Conservation (phyloP, 2,888 invertebrate species). For the Phyllotreta striolata region DNA sequence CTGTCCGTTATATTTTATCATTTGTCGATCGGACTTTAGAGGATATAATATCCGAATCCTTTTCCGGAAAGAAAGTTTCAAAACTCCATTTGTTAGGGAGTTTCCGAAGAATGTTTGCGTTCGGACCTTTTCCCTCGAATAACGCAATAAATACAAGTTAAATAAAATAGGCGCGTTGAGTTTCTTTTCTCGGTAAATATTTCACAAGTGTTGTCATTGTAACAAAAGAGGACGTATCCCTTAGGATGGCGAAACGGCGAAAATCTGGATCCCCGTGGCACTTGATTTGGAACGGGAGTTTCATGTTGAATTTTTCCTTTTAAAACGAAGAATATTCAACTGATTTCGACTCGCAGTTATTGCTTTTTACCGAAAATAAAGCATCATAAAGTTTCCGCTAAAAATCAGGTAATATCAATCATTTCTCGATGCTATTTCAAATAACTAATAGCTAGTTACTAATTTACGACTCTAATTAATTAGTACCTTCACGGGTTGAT, state of each 20-base stretch:
- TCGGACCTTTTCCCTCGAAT: constrained; percentile 22
- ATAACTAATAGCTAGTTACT: no score
- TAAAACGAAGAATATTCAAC: no score
- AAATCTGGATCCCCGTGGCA: constrained; percentile 41
- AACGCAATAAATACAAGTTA: constrained; percentile 34
- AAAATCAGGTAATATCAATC: no score
- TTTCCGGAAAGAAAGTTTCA: constrained; percentile 5
- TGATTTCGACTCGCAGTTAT: no score
- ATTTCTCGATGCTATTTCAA: no score
- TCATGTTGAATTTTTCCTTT: constrained; percentile 28
- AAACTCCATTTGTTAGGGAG: constrained; percentile 13
- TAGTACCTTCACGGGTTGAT: no score
- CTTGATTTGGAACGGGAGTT: constrained; percentile 54
- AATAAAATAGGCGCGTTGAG: constrained; percentile 37
- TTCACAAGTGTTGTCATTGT: constrained; percentile 47
- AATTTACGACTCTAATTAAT: no score
- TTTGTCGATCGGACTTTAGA: no score
- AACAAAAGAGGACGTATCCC: constrained; percentile 48
- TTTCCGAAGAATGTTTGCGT: constrained; percentile 5
- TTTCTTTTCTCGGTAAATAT: constrained; percentile 41
- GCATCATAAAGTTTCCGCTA: no score
- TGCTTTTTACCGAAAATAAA: no score
- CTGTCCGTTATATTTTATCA: no score
- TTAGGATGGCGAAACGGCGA: constrained; percentile 45
- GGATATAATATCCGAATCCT: no score